Percentiles rank a stretch among this genome's conserved stretches.
Evolutionary conservation across 2,113 vertebrate species (phyloP).

Genomic region (Trochalopteron elliotii): DNA sequence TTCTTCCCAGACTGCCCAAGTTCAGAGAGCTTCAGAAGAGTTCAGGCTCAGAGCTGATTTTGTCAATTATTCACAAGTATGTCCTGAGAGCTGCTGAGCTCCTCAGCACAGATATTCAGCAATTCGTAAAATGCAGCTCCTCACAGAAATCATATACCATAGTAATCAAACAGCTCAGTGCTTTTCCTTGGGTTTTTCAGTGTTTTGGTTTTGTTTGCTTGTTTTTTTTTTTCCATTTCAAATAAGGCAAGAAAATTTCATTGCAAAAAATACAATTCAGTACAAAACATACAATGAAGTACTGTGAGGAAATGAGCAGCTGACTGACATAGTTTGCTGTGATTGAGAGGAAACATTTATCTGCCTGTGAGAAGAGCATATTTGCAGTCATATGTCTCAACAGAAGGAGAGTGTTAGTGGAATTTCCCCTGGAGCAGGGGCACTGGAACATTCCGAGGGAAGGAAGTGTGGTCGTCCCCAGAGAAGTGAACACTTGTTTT

Average conservation of each 20-base stretch:
- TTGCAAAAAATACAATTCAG: background rate
- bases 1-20: background rate
- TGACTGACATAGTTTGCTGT: conserved; percentile 19
- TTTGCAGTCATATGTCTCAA: conserved; percentile 59
- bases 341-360: conserved; percentile 37
- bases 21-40: background rate
- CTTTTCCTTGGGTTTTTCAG: too few relatives aligned
- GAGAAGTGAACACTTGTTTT: background rate
- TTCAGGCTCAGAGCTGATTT: background rate
- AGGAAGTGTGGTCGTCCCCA: background rate
- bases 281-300: background rate
- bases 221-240: too few relatives aligned
- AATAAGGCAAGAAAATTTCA: background rate
- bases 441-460: background rate
- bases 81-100: background rate
- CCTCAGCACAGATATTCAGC: background rate
- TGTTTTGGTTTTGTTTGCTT: too few relatives aligned
- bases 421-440: conserved; percentile 31
- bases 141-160: background rate
- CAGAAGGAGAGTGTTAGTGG: conserved; percentile 26
- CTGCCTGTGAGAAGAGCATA: conserved; percentile 29
- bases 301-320: conserved; percentile 1
- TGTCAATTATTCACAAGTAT: background rate
- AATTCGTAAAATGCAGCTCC: background rate
- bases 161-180: too few relatives aligned